phyloP scores from a whole-genome alignment of 2,113 vertebrate species.

The Hirundichthys speculiger region DNA sequence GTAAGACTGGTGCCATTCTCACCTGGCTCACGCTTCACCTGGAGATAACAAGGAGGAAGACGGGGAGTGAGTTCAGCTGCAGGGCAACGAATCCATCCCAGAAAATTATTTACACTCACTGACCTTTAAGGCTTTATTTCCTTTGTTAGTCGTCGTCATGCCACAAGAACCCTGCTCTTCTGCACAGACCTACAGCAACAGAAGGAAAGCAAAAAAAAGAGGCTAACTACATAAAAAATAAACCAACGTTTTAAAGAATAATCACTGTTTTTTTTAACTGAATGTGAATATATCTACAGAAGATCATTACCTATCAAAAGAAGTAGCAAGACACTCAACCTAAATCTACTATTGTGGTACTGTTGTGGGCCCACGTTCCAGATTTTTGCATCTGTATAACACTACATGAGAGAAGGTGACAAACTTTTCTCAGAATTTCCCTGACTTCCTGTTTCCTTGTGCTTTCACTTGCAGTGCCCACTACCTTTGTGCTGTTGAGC shows the following conservation, averaged over 20 bases:
- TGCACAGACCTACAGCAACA: slow-evolving; percentile 71
- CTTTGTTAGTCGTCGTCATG: slow-evolving; percentile 87
- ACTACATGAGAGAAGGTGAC: slow-evolving; percentile 57
- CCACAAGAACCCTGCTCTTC: slow-evolving; percentile 79
- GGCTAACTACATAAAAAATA: neutral
- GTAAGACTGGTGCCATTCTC: slow-evolving; percentile 99
- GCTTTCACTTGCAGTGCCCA: slow-evolving; percentile 57
- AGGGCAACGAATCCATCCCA: neutral
- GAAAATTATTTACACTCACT: slow-evolving; percentile 1
- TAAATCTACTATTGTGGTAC: slow-evolving; percentile 4
- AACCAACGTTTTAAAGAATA: neutral
- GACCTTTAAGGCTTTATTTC: slow-evolving; percentile 87
- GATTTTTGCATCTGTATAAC: slow-evolving; percentile 14
- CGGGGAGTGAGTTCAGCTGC: neutral
- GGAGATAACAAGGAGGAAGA: slow-evolving; percentile 4
- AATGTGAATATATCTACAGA: too few relatives aligned
- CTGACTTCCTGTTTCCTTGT: slow-evolving; percentile 74
- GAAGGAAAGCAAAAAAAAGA: too few relatives aligned
- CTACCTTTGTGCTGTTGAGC: slow-evolving; percentile 49
- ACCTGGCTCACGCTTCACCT: slow-evolving; percentile 99
- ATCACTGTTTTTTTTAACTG: neutral
- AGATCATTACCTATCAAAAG: too few relatives aligned
- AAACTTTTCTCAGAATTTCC: slow-evolving; percentile 66
- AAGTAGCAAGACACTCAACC: slow-evolving; percentile 3
- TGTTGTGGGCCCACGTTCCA: slow-evolving; percentile 30